phyloP scores from a whole-genome alignment of 2,888 invertebrate genomes.

The Mamestra brassicae region DNA sequence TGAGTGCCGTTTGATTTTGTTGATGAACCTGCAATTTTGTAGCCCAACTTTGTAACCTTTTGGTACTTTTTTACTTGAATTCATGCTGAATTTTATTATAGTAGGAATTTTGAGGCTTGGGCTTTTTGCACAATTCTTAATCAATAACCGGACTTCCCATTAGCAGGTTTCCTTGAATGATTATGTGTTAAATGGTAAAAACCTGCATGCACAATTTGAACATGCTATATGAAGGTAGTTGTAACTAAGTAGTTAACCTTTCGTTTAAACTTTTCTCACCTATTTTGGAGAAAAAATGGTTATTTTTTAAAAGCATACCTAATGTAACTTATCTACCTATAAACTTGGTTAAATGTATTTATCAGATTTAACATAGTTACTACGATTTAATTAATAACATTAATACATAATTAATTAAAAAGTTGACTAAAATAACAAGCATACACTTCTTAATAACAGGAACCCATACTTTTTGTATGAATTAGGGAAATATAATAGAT shows the following conservation, averaged over 20 bases:
- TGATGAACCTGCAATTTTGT: too few relatives aligned
- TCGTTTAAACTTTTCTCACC: not conserved
- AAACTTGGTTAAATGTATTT: too few relatives aligned
- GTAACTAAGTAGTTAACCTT: not conserved
- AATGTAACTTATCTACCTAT: too few relatives aligned
- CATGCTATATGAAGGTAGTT: conserved; percentile 20
- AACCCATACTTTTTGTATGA: not conserved
- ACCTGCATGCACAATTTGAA: not conserved
- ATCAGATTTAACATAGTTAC: not conserved
- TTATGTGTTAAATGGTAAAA: not conserved
- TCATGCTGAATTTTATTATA: not conserved
- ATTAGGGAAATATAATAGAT: not conserved
- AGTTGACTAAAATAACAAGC: not conserved
- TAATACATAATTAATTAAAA: not conserved
- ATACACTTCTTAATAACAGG: not conserved
- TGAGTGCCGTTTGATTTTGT: not conserved
- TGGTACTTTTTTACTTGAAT: too few relatives aligned
- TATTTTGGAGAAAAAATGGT: not conserved
- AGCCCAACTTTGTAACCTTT: too few relatives aligned
- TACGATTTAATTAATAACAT: not conserved
- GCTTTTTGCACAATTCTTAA: not conserved
- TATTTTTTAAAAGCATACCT: too few relatives aligned
- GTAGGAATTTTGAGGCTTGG: not conserved
- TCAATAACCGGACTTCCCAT: not conserved
- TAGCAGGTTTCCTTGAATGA: conserved; percentile 3